Conservation (phyloP, 2,113 vertebrate species). For the Coracopsis vasa region DNA sequence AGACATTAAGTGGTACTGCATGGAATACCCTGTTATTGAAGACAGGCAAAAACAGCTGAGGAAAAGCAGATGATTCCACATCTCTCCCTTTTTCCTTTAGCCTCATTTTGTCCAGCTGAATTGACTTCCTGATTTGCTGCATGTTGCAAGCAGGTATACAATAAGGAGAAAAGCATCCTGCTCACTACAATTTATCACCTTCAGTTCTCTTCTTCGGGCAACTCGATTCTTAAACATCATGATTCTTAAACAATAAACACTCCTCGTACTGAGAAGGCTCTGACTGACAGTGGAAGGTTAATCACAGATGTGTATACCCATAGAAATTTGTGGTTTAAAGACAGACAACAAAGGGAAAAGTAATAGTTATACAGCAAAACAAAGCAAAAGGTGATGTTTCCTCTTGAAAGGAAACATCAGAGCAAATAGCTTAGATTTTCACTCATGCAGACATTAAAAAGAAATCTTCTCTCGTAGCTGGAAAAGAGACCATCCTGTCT, state of each 20-base stretch:
- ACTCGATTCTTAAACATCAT: not conserved
- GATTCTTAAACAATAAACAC: not conserved
- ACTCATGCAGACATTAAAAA: not conserved
- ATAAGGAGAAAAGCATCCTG: too few species aligned
- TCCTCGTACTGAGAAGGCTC: not conserved
- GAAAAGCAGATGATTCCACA: not conserved
- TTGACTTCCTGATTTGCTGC: not conserved
- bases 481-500: not conserved
- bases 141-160: not conserved
- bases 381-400: not conserved
- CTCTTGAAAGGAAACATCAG: slow-evolving; percentile 6
- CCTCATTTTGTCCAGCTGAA: not conserved
- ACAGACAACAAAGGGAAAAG: slow-evolving; percentile 14
- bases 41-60: not conserved
- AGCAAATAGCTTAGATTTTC: slow-evolving; percentile 9
- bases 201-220: not conserved
- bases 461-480: not conserved
- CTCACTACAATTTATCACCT: not conserved
- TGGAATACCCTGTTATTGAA: fast-evolving
- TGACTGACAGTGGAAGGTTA: not conserved
- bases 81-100: not conserved
- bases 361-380: slow-evolving; percentile 5
- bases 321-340: not conserved
- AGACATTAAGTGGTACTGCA: not conserved
- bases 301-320: not conserved